phyloP scores from a whole-genome alignment of 2,888 invertebrate species.

The Rhogogaster chlorosoma region DNA sequence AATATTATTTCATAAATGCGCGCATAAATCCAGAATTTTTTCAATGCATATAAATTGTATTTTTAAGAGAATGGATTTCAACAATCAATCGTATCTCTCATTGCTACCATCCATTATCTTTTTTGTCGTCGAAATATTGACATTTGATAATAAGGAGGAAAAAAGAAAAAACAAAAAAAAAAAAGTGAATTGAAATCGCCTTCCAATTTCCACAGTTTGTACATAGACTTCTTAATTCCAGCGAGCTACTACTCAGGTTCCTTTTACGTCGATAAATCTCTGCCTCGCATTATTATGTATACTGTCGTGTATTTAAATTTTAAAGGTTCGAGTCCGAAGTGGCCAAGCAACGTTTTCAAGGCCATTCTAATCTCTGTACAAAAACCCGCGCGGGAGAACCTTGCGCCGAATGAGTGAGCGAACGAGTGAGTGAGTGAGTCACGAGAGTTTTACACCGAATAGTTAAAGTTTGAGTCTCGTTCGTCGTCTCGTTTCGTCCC shows the following conservation, averaged over 20 bases:
- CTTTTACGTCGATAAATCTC: background rate
- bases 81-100: too few relatives aligned
- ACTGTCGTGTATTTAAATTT: background rate
- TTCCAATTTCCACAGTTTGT: background rate
- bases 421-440: background rate
- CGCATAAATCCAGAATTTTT: too few relatives aligned
- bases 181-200: background rate
- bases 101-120: too few relatives aligned
- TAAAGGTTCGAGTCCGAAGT: background rate
- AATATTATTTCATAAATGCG: too few relatives aligned
- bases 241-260: background rate
- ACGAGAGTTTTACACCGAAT: background rate
- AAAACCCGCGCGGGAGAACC: background rate
- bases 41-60: too few relatives aligned
- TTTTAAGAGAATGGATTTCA: too few relatives aligned
- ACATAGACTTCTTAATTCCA: background rate
- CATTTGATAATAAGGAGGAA: too few relatives aligned
- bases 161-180: too few relatives aligned
- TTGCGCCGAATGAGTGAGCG: background rate
- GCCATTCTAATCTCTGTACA: slow-evolving; percentile 2
- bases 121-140: too few relatives aligned
- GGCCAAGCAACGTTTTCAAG: background rate
- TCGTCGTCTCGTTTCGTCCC: background rate
- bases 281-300: background rate
- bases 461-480: background rate